Percentiles rank a stretch among this genome's conserved stretches.
These are phyloP conservation scores for Saiga tatarica DNA, from an alignment of 2,113 vertebrate genomes.

Conservation along the genomic window DNA sequence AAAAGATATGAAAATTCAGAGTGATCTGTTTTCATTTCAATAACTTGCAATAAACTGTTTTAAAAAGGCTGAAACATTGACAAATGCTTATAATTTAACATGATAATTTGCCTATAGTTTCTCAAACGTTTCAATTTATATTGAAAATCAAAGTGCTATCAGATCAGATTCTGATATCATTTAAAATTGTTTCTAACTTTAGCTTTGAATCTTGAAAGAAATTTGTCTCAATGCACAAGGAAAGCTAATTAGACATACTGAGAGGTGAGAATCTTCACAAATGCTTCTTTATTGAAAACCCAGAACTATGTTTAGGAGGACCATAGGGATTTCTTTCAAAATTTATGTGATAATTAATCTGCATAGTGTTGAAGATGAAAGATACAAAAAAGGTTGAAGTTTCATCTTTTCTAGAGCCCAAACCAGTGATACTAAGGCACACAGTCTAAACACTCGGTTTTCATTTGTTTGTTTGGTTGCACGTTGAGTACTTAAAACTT, in stretches of 20 bases:
- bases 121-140: constrained; percentile 32
- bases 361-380: constrained; percentile 17
- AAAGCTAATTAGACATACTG: constrained; percentile 49
- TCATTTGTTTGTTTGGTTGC: neutral
- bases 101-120: constrained; percentile 42
- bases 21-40: neutral
- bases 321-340: constrained; percentile 36
- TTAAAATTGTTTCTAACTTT: constrained; percentile 59
- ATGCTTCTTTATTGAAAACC: constrained; percentile 13
- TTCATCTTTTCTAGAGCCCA: neutral
- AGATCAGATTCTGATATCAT: constrained; percentile 26
- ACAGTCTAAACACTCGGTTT: neutral
- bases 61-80: constrained; percentile 29
- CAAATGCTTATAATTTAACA: constrained; percentile 27
- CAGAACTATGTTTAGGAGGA: constrained; percentile 21
- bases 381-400: neutral
- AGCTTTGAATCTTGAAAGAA: constrained; percentile 46
- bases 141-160: constrained; percentile 33
- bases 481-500: neutral
- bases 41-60: constrained; percentile 10
- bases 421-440: neutral
- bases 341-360: constrained; percentile 45
- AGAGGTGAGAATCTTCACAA: constrained; percentile 28
- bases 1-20: neutral
- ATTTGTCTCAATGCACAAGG: neutral